A percentile compares a stretch with the other conserved stretches of the same genome.
phyloP scores from a whole-genome alignment of 1,140 invertebrate species.

The Conopomorpha cramerella region DNA sequence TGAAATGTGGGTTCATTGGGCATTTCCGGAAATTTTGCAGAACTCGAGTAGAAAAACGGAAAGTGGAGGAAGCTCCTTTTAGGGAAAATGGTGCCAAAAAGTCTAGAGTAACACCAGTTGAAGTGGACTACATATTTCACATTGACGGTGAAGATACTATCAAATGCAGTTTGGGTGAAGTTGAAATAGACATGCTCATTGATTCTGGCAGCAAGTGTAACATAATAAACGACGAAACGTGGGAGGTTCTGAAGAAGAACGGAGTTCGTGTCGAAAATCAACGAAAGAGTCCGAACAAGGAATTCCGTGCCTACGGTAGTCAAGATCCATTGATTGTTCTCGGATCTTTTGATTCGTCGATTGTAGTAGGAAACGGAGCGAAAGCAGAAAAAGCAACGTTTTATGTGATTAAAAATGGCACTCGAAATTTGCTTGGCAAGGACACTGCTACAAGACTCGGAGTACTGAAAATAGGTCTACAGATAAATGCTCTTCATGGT shows the following conservation, averaged over 20 bases:
- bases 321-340: constrained; percentile 5
- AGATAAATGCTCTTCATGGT: constrained; percentile 1
- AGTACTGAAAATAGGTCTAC: constrained; percentile 9
- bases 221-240: constrained; percentile 7
- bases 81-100: constrained; percentile 1
- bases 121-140: constrained; percentile 6
- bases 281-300: constrained; percentile 8
- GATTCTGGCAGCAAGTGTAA: constrained; percentile 10
- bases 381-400: constrained; percentile 6
- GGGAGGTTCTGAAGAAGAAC: constrained; percentile 3
- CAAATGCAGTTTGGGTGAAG: neutral
- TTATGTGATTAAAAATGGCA: constrained; percentile 11
- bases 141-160: constrained; percentile 3
- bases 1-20: constrained; percentile 4
- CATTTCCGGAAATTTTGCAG: constrained; percentile 4
- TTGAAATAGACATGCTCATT: constrained; percentile 9
- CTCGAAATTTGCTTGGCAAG: constrained; percentile 9
- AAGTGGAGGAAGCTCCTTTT: neutral
- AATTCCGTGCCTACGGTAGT: constrained; percentile 7
- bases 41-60: constrained; percentile 4
- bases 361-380: constrained; percentile 1
- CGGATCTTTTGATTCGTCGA: constrained; percentile 5
- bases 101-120: neutral
- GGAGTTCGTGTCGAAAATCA: constrained; percentile 6
- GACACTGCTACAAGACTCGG: constrained; percentile 10